phyloP scores from a whole-genome alignment of 2,113 vertebrate species.

The Chaetops frenatus region DNA sequence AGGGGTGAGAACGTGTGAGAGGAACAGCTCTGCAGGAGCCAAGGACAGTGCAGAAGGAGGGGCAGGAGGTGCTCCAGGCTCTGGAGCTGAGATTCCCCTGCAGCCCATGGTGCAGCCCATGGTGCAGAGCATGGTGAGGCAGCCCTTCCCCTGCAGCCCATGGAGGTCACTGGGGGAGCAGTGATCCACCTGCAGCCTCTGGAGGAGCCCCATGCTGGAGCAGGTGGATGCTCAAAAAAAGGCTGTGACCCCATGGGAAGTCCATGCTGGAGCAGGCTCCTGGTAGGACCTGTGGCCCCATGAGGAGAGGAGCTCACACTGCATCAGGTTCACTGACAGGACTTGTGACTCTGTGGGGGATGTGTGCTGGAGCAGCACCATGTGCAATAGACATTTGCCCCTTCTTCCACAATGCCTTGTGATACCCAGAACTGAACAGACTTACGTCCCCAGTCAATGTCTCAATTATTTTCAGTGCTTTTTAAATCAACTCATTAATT shows the following conservation, averaged over 20 bases:
- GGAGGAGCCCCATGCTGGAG: not conserved
- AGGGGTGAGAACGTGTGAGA: not conserved
- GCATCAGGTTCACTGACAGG: not conserved
- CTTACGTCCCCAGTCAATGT: not conserved
- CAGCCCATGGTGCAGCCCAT: accelerated
- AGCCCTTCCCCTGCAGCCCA: not conserved
- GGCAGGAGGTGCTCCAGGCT: not conserved
- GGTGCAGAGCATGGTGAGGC: not conserved
- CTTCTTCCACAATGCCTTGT: not conserved
- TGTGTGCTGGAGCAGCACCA: not conserved
- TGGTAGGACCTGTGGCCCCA: not conserved
- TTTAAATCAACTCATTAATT: not conserved
- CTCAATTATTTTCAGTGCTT: not conserved
- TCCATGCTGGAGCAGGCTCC: not conserved
- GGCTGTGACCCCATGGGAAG: not conserved
- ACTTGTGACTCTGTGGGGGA: not conserved
- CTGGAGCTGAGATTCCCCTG: accelerated
- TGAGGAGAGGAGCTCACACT: not conserved
- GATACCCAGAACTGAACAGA: not conserved
- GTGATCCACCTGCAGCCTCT: not conserved
- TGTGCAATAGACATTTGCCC: not conserved
- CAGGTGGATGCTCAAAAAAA: not conserved
- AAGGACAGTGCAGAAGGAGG: not conserved
- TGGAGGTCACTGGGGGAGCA: not conserved
- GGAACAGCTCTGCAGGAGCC: not conserved